Conservation (phyloP, 2,888 invertebrate species). For the Yponomeuta malinellus region DNA sequence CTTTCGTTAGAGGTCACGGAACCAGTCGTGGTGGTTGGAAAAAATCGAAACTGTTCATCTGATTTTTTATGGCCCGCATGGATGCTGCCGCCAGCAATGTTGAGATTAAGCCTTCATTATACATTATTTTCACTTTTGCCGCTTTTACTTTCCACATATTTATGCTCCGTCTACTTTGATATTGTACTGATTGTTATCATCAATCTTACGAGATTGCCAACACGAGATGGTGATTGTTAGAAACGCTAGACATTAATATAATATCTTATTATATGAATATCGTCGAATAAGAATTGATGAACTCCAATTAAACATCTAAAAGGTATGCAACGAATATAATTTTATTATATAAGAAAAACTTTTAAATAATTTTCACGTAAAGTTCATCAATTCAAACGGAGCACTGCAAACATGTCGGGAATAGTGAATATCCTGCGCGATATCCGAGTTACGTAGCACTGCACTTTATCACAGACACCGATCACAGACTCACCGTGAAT, state of each 20-base stretch:
- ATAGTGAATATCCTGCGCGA: background rate
- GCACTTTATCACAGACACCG: conserved; percentile 13
- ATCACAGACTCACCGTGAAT: conserved; percentile 70
- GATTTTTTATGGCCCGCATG: conserved; percentile 46
- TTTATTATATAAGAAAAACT: background rate
- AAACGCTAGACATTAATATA: background rate
- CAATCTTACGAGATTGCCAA: background rate
- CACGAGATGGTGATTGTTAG: background rate
- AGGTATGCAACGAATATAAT: too few species aligned
- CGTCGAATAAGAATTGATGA: background rate
- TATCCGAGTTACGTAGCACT: conserved; percentile 9
- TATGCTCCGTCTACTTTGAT: conserved; percentile 17
- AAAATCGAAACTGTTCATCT: conserved; percentile 35
- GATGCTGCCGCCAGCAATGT: conserved; percentile 28
- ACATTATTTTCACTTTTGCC: conserved; percentile 67
- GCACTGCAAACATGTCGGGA: conserved; percentile 23
- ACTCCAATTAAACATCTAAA: background rate
- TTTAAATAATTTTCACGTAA: background rate
- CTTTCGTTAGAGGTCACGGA: conserved; percentile 28
- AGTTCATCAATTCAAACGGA: background rate
- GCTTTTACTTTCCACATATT: conserved; percentile 52
- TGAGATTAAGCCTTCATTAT: conserved; percentile 60
- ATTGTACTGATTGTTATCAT: conserved; percentile 16
- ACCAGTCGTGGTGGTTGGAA: conserved; percentile 38
- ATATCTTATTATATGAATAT: background rate